A percentile compares a stretch with the other conserved stretches of the same genome.
phyloP scores from a whole-genome alignment of 2,113 vertebrate species.

The Hippocampus comes region DNA sequence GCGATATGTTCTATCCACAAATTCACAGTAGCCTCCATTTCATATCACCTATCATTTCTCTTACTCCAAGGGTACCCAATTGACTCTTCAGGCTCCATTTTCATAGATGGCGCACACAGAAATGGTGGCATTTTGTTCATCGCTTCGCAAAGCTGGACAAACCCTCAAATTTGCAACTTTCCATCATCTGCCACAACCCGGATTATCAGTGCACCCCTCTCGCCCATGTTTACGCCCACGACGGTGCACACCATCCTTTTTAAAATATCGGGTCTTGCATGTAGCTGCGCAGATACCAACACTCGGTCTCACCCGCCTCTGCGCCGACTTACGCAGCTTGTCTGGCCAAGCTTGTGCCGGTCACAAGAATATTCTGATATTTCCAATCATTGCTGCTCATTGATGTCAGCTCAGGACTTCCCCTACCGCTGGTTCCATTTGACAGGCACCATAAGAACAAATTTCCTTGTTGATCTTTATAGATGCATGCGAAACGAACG shows the following conservation, averaged over 20 bases:
- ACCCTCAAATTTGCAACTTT: too few species aligned
- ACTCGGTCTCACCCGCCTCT: neutral
- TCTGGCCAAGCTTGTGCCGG: neutral
- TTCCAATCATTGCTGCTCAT: slow-evolving; percentile 14
- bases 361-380: slow-evolving; percentile 1
- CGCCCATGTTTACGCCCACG: too few species aligned
- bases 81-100: too few species aligned
- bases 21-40: neutral
- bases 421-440: slow-evolving; percentile 25
- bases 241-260: neutral
- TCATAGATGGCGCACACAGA: too few species aligned
- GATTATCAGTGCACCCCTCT: too few species aligned
- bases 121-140: too few species aligned
- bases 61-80: neutral
- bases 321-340: neutral
- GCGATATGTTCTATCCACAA: slow-evolving; percentile 14
- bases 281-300: neutral
- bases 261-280: neutral
- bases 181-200: too few species aligned
- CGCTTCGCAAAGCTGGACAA: too few species aligned
- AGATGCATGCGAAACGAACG: neutral
- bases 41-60: neutral
- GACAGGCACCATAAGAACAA: slow-evolving; percentile 23
- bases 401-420: slow-evolving; percentile 9
- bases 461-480: slow-evolving; percentile 27